phyloP scores from a whole-genome alignment of 2,888 invertebrate species.

The Coelopa pilipes region DNA sequence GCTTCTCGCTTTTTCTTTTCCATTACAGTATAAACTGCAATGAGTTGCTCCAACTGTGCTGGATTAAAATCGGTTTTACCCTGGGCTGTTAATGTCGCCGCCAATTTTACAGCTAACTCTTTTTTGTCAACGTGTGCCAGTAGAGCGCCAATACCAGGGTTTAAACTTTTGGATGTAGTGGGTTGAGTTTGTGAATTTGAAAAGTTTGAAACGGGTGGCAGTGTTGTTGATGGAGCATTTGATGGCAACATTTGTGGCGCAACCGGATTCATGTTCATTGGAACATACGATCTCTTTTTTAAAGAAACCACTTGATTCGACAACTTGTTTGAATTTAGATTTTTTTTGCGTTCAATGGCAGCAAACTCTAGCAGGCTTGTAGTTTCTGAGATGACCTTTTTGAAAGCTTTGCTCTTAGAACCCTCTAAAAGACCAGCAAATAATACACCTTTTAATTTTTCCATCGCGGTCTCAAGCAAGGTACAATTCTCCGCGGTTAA shows the following conservation, averaged over 20 bases:
- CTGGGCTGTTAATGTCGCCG: conserved; percentile 80
- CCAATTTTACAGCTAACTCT: conserved; percentile 77
- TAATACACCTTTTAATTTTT: conserved; percentile 70
- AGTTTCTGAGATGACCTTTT: conserved; percentile 76
- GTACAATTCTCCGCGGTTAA: conserved; percentile 76
- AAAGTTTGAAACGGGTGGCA: conserved; percentile 15
- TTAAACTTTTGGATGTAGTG: not conserved
- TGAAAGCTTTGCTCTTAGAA: conserved; percentile 74
- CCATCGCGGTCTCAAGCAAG: conserved; percentile 60
- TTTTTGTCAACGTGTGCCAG: conserved; percentile 60
- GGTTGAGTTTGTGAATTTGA: not conserved
- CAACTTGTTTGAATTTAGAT: conserved; percentile 34
- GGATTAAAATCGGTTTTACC: conserved; percentile 85
- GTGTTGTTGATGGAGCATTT: conserved; percentile 22
- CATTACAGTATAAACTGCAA: conserved; percentile 73
- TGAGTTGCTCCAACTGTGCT: conserved; percentile 80
- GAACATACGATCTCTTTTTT: conserved; percentile 44
- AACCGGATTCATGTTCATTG: not conserved
- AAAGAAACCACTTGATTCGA: conserved; percentile 26
- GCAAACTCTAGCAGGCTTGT: conserved; percentile 71
- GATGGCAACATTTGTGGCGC: not conserved
- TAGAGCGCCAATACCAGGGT: conserved; percentile 44
- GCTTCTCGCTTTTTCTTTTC: conserved; percentile 56
- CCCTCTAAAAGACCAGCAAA: conserved; percentile 74
- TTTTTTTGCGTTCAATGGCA: conserved; percentile 62